Evolutionary conservation across 92 coral and sea anemone genomes (phyloP).

Genomic region (Heteractis magnifica): DNA sequence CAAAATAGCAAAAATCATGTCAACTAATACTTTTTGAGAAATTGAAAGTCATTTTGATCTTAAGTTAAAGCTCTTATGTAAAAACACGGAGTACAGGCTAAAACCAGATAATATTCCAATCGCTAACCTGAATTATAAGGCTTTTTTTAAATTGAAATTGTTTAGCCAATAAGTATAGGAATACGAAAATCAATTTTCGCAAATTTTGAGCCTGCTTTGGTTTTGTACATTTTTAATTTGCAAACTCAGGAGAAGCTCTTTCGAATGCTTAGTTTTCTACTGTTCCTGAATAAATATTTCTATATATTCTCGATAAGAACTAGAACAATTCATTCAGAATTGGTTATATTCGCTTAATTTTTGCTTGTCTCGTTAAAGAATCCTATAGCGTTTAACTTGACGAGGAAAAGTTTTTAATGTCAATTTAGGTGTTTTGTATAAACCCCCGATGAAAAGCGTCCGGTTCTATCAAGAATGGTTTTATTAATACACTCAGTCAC

Average conservation of each 20-base stretch:
- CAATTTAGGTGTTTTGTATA: background rate
- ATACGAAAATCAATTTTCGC: background rate
- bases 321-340: no score
- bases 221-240: no score
- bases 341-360: background rate
- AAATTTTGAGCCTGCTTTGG: background rate
- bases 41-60: background rate
- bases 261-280: no score
- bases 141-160: background rate
- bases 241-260: no score
- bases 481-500: background rate
- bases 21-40: background rate
- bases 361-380: background rate
- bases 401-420: background rate
- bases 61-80: background rate
- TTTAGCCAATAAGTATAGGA: background rate
- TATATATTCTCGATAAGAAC: background rate
- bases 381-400: background rate
- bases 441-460: background rate
- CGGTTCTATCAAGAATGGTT: slow-evolving; percentile 1
- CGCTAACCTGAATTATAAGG: background rate
- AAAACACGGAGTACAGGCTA: background rate
- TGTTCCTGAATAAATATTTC: no score
- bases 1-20: background rate
- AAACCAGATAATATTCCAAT: no score